phyloP scores from a whole-genome alignment of 2,797 vertebrate species.

The Heteromormyrus szaboi region DNA sequence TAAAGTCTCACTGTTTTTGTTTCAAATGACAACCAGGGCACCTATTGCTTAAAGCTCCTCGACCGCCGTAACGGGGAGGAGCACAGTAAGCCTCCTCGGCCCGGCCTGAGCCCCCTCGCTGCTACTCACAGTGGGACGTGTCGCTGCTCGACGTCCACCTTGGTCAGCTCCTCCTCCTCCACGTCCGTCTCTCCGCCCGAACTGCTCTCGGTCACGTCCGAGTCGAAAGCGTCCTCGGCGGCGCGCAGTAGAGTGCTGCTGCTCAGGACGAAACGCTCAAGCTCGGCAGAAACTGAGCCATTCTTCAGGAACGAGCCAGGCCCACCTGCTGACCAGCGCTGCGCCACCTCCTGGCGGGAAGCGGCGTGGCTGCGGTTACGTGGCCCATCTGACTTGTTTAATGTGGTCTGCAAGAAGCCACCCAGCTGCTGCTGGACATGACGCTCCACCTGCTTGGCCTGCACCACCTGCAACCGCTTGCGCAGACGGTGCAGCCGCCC shows the following conservation, averaged over 20 bases:
- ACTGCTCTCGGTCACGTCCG: slow-evolving; percentile 78
- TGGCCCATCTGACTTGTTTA: slow-evolving; percentile 59
- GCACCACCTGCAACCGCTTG: slow-evolving; percentile 76
- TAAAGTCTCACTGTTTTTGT: neutral
- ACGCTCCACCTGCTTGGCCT: slow-evolving; percentile 80
- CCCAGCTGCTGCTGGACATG: slow-evolving; percentile 79
- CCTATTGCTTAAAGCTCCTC: neutral
- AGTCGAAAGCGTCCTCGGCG: slow-evolving; percentile 73
- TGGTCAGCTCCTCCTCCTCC: slow-evolving; percentile 72
- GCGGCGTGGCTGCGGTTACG: slow-evolving; percentile 61
- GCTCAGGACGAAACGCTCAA: slow-evolving; percentile 71
- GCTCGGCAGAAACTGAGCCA: slow-evolving; percentile 60
- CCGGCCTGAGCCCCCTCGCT: neutral
- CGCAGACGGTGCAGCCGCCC: slow-evolving; percentile 68
- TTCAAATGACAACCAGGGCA: neutral
- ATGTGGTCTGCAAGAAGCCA: slow-evolving; percentile 70
- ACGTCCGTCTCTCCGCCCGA: slow-evolving; percentile 77
- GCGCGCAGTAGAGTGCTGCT: slow-evolving; percentile 65
- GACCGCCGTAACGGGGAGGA: neutral
- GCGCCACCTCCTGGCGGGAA: slow-evolving; percentile 60
- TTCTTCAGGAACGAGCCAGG: slow-evolving; percentile 66
- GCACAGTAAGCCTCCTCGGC: neutral
- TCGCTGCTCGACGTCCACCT: slow-evolving; percentile 64
- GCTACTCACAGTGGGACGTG: slow-evolving; percentile 74
- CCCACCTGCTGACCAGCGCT: slow-evolving; percentile 58